Evolutionary conservation across 1,140 invertebrate genomes (phyloP), one percentile per base, ranked within the genome.

Genomic region (Drosophila arawakana): DNA sequence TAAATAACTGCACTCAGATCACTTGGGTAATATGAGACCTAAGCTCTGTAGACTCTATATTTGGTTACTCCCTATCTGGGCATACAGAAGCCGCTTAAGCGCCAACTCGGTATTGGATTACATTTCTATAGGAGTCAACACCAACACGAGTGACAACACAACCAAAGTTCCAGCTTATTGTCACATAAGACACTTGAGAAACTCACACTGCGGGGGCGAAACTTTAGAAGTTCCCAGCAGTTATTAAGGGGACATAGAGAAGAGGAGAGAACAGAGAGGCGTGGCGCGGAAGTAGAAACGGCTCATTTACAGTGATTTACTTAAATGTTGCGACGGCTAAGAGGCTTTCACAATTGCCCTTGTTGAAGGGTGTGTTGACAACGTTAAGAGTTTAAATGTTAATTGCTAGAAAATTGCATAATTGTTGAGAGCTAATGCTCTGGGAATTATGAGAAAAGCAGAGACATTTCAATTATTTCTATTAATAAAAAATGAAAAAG

Each of bases 101-200:
- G 68, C 73, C 47, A 60, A 46, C 13, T 13, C 3, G 37, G 49
- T 62, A 69, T 69, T 54, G 65, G 57, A 35, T 73, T 69, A 46
- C 71, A 73, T 11, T 30, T 30, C 11, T 55, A 34, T 52, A 41
- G 30, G 30, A 25, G 47, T 6, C 25, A 30, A 55, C 39, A 59
- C 25, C 25, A 30, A 55, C 39, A 59, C 11, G 15, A 63, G 60
- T 41, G 47, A 5, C 15, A 30, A 41, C 25, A 73, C 13, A 43
- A 44, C 39, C 46, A 21, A 47, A 73, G 39, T 41, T 47, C 57
- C 34, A 50, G 60, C 63, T 59, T 68, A 41, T 65, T 81, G 80
- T 80, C 73, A 88, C 71, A 59, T 57, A 84, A 86, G 82, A 88
- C 82, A 86, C 83, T 88, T 86, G 82, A 88, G 82, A 86, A 85